phyloP scores from a whole-genome alignment of 1,140 invertebrate genomes.

The Brachionus manjavacas region DNA sequence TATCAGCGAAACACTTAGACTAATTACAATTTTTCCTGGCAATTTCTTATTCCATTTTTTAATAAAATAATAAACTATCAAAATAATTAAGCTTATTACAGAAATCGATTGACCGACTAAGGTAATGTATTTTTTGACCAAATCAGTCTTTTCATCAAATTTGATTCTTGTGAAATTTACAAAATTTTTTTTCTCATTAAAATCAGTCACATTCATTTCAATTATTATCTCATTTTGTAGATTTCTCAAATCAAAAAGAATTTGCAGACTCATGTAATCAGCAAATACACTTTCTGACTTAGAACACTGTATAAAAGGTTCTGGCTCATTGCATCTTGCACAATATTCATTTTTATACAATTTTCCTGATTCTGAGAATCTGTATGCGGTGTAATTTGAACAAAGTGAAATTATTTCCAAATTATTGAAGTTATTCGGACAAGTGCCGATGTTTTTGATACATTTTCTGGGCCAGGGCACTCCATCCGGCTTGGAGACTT shows the following conservation, averaged over 20 bases:
- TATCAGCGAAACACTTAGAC: background rate
- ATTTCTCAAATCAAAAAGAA: background rate
- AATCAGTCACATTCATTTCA: background rate
- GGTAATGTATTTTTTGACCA: background rate
- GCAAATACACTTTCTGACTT: background rate
- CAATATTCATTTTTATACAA: background rate
- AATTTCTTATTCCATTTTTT: background rate
- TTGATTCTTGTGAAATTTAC: background rate
- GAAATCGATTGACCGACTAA: background rate
- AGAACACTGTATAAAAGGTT: background rate
- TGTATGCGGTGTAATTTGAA: background rate
- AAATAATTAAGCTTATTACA: background rate
- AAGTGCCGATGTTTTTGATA: background rate
- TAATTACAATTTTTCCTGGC: background rate
- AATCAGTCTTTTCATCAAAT: background rate
- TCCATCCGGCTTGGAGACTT: background rate
- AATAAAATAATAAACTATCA: background rate
- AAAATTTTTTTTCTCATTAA: background rate
- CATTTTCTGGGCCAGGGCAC: background rate
- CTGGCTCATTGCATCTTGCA: background rate
- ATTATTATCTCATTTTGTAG: background rate
- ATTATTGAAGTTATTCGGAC: background rate
- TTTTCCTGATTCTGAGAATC: background rate
- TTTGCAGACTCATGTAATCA: background rate
- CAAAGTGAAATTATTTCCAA: background rate